Percentiles rank a stretch among this genome's conserved stretches.
These are phyloP conservation scores for Xenopus laevis DNA, from an alignment of 2,113 vertebrate genomes.

Conservation along the genomic window DNA sequence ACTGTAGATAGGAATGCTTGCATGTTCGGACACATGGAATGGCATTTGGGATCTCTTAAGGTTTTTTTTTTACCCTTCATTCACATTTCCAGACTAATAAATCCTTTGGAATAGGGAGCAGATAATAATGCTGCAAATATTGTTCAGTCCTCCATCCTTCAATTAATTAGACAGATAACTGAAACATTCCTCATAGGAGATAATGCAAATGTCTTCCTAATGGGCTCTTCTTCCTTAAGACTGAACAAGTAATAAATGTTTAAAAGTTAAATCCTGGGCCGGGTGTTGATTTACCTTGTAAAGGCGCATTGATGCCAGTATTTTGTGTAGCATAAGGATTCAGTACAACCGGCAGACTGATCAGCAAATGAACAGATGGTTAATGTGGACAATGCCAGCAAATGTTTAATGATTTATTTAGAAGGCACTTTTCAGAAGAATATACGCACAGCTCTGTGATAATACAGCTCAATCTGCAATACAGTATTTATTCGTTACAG, in stretches of 20 bases:
- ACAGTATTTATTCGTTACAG: slow-evolving; percentile 7
- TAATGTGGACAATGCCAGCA: slow-evolving; percentile 24
- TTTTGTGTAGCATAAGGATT: slow-evolving; percentile 30
- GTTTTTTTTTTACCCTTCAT: slow-evolving; percentile 10
- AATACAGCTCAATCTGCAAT: background rate
- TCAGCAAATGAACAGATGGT: slow-evolving; percentile 22
- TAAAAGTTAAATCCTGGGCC: background rate
- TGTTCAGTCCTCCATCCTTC: background rate
- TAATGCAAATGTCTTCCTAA: too few species aligned
- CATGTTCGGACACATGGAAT: slow-evolving; percentile 26
- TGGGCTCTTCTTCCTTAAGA: too few species aligned
- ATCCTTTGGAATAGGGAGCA: background rate
- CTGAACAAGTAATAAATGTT: background rate
- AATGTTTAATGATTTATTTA: slow-evolving; percentile 38
- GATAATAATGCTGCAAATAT: background rate
- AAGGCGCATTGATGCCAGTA: slow-evolving; percentile 13
- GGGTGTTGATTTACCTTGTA: slow-evolving; percentile 7
- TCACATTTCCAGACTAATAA: background rate
- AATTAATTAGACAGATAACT: background rate
- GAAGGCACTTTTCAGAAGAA: slow-evolving; percentile 14
- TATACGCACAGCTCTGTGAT: slow-evolving; percentile 14
- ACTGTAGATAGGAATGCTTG: slow-evolving; percentile 32
- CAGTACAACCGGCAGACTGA: slow-evolving; percentile 17
- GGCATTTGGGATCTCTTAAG: slow-evolving; percentile 9
- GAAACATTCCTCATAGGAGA: background rate